phyloP scores from a whole-genome alignment of 2,888 invertebrate species.

The Euspilapteryx auroguttella region DNA sequence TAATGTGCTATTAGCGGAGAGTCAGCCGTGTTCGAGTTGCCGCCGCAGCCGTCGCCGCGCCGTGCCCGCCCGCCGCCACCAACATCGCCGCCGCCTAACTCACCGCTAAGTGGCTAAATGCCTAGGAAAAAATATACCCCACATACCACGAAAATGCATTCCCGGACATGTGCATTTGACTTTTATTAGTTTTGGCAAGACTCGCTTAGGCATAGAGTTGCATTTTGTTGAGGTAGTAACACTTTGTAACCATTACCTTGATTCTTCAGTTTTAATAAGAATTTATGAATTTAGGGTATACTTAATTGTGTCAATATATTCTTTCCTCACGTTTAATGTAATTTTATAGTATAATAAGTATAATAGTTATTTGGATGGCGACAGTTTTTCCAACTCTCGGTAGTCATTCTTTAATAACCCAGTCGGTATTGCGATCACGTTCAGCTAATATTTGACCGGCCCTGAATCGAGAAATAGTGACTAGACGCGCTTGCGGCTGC shows the following conservation, averaged over 20 bases:
- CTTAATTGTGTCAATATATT: too few species aligned
- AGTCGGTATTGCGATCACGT: slow-evolving; percentile 28
- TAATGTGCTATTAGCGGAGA: slow-evolving; percentile 40
- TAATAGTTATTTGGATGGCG: too few species aligned
- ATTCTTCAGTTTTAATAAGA: too few species aligned
- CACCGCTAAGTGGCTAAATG: slow-evolving; percentile 7
- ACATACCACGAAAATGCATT: slow-evolving; percentile 9
- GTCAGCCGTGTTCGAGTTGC: neutral
- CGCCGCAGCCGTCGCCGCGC: too few species aligned
- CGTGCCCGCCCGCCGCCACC: too few species aligned
- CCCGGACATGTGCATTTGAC: slow-evolving; percentile 18
- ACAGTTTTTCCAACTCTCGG: too few species aligned
- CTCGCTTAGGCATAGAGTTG: slow-evolving; percentile 18
- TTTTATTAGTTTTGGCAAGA: slow-evolving; percentile 23
- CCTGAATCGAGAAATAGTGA: slow-evolving; percentile 13
- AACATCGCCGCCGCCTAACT: too few species aligned
- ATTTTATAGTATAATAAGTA: too few species aligned
- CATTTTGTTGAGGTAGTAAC: slow-evolving; percentile 16
- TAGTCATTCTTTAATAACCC: slow-evolving; percentile 10
- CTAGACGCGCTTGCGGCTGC: too few species aligned
- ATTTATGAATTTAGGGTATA: too few species aligned
- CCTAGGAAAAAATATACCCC: slow-evolving; percentile 10
- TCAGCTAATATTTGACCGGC: slow-evolving; percentile 29
- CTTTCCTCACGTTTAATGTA: too few species aligned
- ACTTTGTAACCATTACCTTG: too few species aligned